Base-by-base conservation (phyloP, 2,797 vertebrate species). In the Amblyopsis hoosieri region DNA sequence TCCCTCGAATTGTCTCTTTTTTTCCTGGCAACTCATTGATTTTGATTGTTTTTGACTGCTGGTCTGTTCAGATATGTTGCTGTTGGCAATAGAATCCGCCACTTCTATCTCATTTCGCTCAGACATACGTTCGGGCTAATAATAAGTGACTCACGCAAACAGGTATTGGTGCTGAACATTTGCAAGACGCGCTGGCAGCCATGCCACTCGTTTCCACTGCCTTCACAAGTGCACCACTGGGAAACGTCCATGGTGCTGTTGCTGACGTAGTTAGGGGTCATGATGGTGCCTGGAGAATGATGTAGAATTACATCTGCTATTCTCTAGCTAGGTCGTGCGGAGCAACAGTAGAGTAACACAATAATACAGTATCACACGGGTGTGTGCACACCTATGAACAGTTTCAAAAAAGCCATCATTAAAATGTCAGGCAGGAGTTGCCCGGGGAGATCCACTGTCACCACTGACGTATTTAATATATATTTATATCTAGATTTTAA, bases 231-330 rank as follows among this genome's bases (percentile, higher is more conserved):
- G 67, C 97, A 99, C 95, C 95, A 97, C 88, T 98, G 91, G 31
- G 96, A 94, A 74, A 97, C 92, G 4, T 94, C 94, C 47, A 89
- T 90, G 31, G 94, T 98, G 89, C 92, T 91, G 82, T 95, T 97
- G 78, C 92, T 96, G 82, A 98, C 79, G 0, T 97, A 99, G 91
- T 99, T 99, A 56, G 97, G 97, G 63, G 97, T 99, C 95, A 99
- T 95, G 73, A 93, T 91, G 7, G 97, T 99, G 46, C 97, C 97
- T 99, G 85, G 9, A 67, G 29, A 58, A 13, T 68, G 52, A 66
- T 17, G 33, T 15, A 62, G 12, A 62, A 17, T 13, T 12, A 8
- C 33, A 9, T 8, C 23, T 29, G 23, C 23, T 29, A 29, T 29
- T 29, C 3, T 29, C 23, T 29, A 29, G 23, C 23, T 29, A 29